Conservation (phyloP, 2,888 invertebrate genomes). For the Pyrocoelia pectoralis region DNA sequence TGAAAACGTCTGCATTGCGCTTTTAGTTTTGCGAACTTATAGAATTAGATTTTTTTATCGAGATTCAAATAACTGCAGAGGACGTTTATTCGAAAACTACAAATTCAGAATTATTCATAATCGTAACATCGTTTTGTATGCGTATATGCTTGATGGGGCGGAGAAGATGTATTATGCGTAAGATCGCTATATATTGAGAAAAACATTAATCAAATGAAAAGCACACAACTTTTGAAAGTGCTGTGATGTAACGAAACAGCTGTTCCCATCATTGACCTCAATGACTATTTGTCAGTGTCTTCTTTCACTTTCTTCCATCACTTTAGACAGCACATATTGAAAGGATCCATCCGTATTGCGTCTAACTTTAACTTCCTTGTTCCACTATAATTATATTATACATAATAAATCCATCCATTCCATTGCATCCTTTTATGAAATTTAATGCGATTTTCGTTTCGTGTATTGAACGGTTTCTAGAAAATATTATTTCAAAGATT, state of each 20-base stretch:
- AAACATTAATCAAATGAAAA: constrained; percentile 43
- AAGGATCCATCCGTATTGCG: too few species aligned
- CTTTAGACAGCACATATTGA: not conserved
- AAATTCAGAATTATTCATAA: constrained; percentile 13
- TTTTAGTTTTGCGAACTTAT: constrained; percentile 21
- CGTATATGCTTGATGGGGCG: constrained; percentile 31
- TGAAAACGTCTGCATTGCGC: constrained; percentile 38
- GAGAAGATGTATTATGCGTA: constrained; percentile 33
- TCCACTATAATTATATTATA: not conserved
- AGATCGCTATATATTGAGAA: constrained; percentile 31
- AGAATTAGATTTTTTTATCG: constrained; percentile 15
- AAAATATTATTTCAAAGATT: constrained; percentile 27
- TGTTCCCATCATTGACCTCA: constrained; percentile 32
- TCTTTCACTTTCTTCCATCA: constrained; percentile 9
- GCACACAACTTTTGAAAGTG: constrained; percentile 31
- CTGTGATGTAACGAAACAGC: constrained; percentile 31
- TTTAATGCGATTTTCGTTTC: not conserved
- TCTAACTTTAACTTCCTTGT: not conserved
- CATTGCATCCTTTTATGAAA: too few species aligned
- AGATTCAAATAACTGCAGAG: constrained; percentile 13
- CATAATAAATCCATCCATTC: not conserved
- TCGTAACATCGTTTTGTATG: constrained; percentile 17
- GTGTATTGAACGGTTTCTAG: constrained; percentile 13
- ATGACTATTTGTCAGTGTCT: constrained; percentile 29
- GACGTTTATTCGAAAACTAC: not conserved